Base-by-base conservation (phyloP, 2,113 vertebrate species). In the Malurus cyaneus region DNA sequence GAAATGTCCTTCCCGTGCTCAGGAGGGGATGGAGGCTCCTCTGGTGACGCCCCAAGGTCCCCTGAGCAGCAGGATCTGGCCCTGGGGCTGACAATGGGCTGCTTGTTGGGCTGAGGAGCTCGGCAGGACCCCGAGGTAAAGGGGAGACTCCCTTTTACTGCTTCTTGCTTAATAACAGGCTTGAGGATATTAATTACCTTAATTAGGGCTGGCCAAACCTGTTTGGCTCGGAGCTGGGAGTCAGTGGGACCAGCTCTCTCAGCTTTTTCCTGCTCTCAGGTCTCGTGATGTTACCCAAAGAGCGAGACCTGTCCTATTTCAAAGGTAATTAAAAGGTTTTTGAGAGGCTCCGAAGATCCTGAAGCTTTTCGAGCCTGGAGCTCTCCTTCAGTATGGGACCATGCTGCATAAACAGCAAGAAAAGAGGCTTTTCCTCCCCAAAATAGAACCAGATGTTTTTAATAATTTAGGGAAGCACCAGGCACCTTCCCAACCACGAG, bases 131-230 rank as follows among this genome's bases (percentile, higher is more conserved):
- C 80, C 1, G 49, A 78, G 88, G 89, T 95, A 78, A 94, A 96
- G 86, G 69, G 60, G 88, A 96, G 93, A 94, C 90, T 97, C 96
- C 80, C 90, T 95, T 79, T 76, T 93, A 61, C 90, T 94, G 88
- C 86, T 93, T 78, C 92, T 84, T 83, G 60, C 92, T 96, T 97
- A 97, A 97, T 97, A 96, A 97, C 90, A 97, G 96, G 94, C 89
- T 96, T 93, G 88, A 52, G 95, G 95, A 96, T 96, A 97, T 97
- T 97, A 96, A 96, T 96, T 97, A 94, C 94, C 90, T 95, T 95
- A 96, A 97, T 96, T 90, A 96, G 72, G 79, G 76, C 95, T 96
- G 90, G 94, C 80, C 93, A 97, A 97, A 97, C 96, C 96, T 96
- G 96, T 97, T 96, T 81, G 88, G 76, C 92, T 88, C 88, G 47